phyloP scores from a whole-genome alignment of 1,140 invertebrate genomes.

The Drosophila tropicalis region DNA sequence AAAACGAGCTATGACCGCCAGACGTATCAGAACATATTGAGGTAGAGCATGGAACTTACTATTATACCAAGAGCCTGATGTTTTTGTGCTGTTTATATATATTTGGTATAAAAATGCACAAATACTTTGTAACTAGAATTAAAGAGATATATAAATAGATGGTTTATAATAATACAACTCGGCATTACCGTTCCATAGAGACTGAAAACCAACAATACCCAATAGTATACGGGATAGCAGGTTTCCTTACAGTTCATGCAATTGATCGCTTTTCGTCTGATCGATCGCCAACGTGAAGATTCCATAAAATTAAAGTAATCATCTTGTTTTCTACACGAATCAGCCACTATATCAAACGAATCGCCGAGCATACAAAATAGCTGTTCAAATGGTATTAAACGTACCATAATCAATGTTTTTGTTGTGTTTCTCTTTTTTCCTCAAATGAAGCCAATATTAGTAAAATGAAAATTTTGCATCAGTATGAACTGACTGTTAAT shows the following conservation, averaged over 20 bases:
- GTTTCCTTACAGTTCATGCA: background rate
- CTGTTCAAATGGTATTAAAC: background rate
- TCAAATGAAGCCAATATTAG: background rate
- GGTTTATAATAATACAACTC: background rate
- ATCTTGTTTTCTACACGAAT: background rate
- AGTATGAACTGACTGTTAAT: background rate
- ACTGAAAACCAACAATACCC: background rate
- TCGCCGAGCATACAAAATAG: background rate
- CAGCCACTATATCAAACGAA: background rate
- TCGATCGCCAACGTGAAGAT: background rate
- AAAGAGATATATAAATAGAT: background rate
- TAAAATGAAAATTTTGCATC: background rate
- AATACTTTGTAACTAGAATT: background rate
- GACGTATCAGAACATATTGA: too few relatives aligned
- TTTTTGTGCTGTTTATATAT: too few relatives aligned
- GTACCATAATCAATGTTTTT: background rate
- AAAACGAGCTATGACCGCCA: background rate
- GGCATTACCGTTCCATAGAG: background rate
- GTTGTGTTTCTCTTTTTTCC: too few relatives aligned
- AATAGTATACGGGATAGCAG: constrained; percentile 1
- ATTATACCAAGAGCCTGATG: background rate
- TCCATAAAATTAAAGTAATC: too few relatives aligned
- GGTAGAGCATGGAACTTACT: background rate
- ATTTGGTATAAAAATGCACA: background rate
- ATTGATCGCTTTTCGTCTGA: background rate